Conservation (phyloP, 1,140 invertebrate genomes). For the Brachionus rubens region DNA sequence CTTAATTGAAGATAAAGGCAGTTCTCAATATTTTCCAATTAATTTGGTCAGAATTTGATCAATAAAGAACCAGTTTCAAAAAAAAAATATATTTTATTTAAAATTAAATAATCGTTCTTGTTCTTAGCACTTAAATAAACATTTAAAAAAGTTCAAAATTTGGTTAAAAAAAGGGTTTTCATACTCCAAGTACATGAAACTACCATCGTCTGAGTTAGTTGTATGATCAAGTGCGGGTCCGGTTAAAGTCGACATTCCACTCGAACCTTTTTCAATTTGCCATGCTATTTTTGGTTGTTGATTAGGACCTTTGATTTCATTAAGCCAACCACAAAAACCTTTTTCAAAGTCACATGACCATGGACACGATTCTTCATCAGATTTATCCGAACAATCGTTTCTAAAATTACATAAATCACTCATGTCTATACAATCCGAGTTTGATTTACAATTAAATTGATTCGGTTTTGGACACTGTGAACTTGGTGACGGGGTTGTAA, state of each 20-base stretch:
- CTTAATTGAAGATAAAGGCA: too few relatives aligned
- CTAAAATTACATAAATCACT: slow-evolving; percentile 55
- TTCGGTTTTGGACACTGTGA: not conserved
- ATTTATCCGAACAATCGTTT: slow-evolving; percentile 53
- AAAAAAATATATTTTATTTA: too few relatives aligned
- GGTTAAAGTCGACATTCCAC: not conserved
- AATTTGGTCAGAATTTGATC: too few relatives aligned
- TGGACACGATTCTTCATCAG: slow-evolving; percentile 55
- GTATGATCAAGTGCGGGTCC: slow-evolving; percentile 16
- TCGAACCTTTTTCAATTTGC: slow-evolving; percentile 20
- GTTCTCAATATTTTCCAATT: too few relatives aligned
- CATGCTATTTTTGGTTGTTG: slow-evolving; percentile 39
- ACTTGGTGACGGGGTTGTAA: slow-evolving; percentile 23
- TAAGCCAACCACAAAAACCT: slow-evolving; percentile 5
- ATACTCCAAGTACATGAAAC: slow-evolving; percentile 38
- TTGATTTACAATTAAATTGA: slow-evolving; percentile 38
- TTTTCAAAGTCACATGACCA: slow-evolving; percentile 46
- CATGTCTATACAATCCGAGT: slow-evolving; percentile 48
- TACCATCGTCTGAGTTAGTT: not conserved
- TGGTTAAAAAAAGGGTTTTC: too few relatives aligned
- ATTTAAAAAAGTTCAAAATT: too few relatives aligned
- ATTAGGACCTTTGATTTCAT: slow-evolving; percentile 33
- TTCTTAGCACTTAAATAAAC: too few relatives aligned
- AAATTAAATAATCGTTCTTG: too few relatives aligned
- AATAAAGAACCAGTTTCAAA: too few relatives aligned